Base-by-base conservation (phyloP, 2,888 invertebrate genomes). In the Folsomia manolachei region DNA sequence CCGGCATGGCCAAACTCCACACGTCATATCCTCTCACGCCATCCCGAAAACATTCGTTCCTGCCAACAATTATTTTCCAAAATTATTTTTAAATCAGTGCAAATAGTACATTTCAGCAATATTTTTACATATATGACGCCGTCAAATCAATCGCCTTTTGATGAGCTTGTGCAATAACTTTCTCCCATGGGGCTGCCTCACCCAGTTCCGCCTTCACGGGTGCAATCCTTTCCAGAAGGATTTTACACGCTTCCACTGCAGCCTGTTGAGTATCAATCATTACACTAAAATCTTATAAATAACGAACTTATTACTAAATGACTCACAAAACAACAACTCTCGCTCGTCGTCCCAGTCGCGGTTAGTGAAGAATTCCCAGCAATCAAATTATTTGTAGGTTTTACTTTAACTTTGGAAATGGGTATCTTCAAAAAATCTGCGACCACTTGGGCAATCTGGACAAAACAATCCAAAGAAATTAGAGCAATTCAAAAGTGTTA, bases 1-100 rank as follows among this genome's bases (percentile, higher is more conserved):
- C 85, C 1, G 82, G 74, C 9, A 81, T 81, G 1, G 82, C 82
- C 18, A 82, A 82, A 1, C 83, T 83, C 81, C 83, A 84, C 11
- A 83, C 81, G 72, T 81, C 80, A 76, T 39, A 39, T 39, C 4
- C 39, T 9, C 4, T 39, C 39, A 39, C 14, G 39, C 14, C 14
- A 39, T 14, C 39, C 39, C 7, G 39, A 39, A 39, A 39, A 39
- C 4, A 39, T 39, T 39, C 39, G 7, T 39, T 39, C 39, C 39
- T 39, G 39, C 39, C 39, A 39, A 39, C n/a, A n/a, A 39, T 39
- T 14, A 4, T 39, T 39, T 14, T 9, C 39, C 7, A 4, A 39
- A 39, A 39, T 39, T 39, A 39, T n/a, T n/a, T n/a, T n/a, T 39
- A 39, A 39, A 39, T 39, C 14, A 39, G 14, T 39, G 14, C 14